Percentiles rank a stretch among this genome's conserved stretches.
Conservation (phyloP, 2,888 invertebrate species). For the Caenorhabditis drosophilae region DNA sequence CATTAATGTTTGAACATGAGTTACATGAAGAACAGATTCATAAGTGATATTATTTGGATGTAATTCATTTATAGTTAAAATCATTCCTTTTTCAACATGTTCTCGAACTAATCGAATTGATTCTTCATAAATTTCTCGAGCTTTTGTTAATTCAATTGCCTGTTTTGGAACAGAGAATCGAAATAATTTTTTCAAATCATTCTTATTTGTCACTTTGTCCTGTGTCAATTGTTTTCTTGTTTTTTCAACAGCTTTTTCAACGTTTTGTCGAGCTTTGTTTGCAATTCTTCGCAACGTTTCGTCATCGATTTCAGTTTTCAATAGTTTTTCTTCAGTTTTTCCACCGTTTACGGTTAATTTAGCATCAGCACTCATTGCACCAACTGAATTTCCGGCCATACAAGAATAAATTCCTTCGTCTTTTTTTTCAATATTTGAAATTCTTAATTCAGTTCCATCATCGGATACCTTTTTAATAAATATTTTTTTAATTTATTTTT, state of each 20-base stretch:
- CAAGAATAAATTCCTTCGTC: slow-evolving; percentile 65
- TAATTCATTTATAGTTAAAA: slow-evolving; percentile 53
- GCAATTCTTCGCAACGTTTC: slow-evolving; percentile 21
- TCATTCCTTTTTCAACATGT: slow-evolving; percentile 76
- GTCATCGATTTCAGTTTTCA: slow-evolving; percentile 20
- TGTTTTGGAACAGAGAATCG: slow-evolving; percentile 70
- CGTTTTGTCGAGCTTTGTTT: slow-evolving; percentile 30
- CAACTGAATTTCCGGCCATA: slow-evolving; percentile 70
- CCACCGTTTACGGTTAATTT: slow-evolving; percentile 68
- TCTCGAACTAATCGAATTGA: slow-evolving; percentile 84
- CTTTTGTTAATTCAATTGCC: slow-evolving; percentile 84
- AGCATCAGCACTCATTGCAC: slow-evolving; percentile 70
- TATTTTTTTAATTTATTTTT: not conserved
- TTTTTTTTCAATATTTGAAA: slow-evolving; percentile 54
- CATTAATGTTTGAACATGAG: slow-evolving; percentile 84
- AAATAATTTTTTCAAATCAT: slow-evolving; percentile 46
- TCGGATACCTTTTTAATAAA: slow-evolving; percentile 44
- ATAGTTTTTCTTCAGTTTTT: slow-evolving; percentile 9
- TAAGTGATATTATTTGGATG: slow-evolving; percentile 78
- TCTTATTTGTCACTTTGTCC: slow-evolving; percentile 40
- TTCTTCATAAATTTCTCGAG: slow-evolving; percentile 94
- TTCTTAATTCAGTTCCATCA: slow-evolving; percentile 61
- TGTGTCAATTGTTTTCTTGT: slow-evolving; percentile 39
- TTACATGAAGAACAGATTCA: slow-evolving; percentile 82
- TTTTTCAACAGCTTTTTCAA: slow-evolving; percentile 42